These are phyloP conservation scores for Chionis minor DNA, from an alignment of 2,113 vertebrate species.

Conservation along the genomic window DNA sequence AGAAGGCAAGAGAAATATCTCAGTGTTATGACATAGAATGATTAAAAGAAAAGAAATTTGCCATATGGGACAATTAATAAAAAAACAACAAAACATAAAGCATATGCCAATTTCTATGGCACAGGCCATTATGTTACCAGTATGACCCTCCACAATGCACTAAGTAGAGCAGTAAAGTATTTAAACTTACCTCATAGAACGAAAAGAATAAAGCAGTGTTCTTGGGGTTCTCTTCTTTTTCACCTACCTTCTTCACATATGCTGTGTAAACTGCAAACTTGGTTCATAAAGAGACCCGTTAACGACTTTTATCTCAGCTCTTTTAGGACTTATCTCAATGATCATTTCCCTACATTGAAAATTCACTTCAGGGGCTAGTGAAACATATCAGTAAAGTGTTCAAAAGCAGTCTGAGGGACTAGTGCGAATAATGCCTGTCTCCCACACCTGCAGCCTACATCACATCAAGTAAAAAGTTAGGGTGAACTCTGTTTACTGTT, in stretches of 20 bases:
- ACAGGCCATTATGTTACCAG: background rate
- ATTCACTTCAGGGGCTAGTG: background rate
- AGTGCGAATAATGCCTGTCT: background rate
- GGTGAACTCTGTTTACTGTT: background rate
- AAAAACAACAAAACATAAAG: background rate
- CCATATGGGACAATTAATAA: background rate
- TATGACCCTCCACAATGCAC: background rate
- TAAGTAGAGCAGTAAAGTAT: background rate
- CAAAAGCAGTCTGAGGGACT: background rate
- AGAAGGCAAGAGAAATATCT: background rate
- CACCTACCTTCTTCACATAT: background rate
- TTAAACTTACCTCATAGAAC: background rate
- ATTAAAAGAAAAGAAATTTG: background rate
- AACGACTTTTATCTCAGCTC: background rate
- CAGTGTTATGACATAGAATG: background rate
- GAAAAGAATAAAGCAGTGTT: background rate
- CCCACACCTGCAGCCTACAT: background rate
- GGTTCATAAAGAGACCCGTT: background rate
- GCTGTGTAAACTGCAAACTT: background rate
- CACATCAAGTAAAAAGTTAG: background rate
- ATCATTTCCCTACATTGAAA: constrained; percentile 35
- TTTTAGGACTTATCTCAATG: background rate
- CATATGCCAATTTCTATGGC: background rate
- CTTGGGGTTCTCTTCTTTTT: background rate
- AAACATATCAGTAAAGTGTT: background rate